Evolutionary conservation across 23 tunicate species (phyloP).

Genomic region (Halocynthia roretzi): DNA sequence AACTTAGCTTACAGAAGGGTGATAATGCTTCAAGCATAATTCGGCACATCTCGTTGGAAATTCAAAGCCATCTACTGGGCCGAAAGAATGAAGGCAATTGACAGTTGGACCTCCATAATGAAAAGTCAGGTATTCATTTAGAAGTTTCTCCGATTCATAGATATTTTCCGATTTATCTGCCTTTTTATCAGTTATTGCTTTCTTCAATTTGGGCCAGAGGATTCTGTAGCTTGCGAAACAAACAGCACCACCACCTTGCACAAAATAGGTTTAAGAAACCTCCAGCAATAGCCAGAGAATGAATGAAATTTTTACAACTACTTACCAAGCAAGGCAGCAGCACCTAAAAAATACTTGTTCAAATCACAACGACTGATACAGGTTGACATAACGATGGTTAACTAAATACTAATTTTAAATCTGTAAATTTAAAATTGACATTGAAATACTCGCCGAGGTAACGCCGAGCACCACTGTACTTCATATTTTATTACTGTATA

Average conservation of each 20-base stretch:
- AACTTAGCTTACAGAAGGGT: constrained; percentile 35
- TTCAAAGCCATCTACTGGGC: constrained; percentile 66
- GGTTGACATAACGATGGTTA: too few relatives aligned
- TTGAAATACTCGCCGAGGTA: too few relatives aligned
- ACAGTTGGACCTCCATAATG: constrained; percentile 81
- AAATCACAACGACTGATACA: too few relatives aligned
- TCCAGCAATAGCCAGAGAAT: neutral
- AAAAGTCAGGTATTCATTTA: constrained; percentile 66
- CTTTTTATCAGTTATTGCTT: constrained; percentile 1
- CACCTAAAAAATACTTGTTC: constrained; percentile 2
- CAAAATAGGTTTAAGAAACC: neutral
- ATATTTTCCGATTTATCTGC: constrained; percentile 51
- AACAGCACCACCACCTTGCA: constrained; percentile 57
- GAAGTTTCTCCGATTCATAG: constrained; percentile 61
- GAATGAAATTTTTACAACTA: neutral
- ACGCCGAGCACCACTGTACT: too few relatives aligned
- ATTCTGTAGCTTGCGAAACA: constrained; percentile 16
- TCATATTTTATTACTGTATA: too few relatives aligned
- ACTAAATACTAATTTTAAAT: too few relatives aligned
- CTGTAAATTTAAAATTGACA: too few relatives aligned
- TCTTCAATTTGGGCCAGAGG: constrained; percentile 11
- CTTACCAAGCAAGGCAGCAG: constrained; percentile 19
- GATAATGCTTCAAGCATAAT: constrained; percentile 52
- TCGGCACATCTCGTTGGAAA: constrained; percentile 72
- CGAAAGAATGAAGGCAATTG: constrained; percentile 48